Evolutionary conservation across 2,888 invertebrate species (phyloP).

Genomic region (Nysson spinosus): DNA sequence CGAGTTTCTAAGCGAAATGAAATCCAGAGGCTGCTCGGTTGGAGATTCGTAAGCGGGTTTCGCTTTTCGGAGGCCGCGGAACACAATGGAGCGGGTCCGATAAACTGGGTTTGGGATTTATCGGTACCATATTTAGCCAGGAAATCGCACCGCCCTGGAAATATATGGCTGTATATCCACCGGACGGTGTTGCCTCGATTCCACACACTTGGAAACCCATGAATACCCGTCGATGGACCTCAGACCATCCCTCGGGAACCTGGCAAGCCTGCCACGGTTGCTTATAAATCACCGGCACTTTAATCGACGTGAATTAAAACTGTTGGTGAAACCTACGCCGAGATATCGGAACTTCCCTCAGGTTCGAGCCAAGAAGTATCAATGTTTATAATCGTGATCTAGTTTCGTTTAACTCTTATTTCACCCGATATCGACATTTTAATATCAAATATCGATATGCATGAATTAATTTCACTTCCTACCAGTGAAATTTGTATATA

Average conservation of each 20-base stretch:
- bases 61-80: constrained; percentile 24
- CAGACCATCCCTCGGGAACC: constrained; percentile 7
- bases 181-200: constrained; percentile 12
- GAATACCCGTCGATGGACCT: constrained; percentile 18
- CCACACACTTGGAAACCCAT: constrained; percentile 3
- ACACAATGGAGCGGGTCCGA: constrained; percentile 54
- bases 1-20: no score
- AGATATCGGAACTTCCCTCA: no score
- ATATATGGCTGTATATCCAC: constrained; percentile 34
- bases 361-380: no score
- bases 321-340: constrained; percentile 17
- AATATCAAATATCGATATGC: no score
- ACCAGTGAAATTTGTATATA: no score
- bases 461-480: no score
- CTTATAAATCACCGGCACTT: constrained; percentile 36
- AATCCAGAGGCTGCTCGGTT: background rate
- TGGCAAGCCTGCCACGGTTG: background rate
- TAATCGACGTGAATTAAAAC: constrained; percentile 45
- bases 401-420: no score
- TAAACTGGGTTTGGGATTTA: constrained; percentile 59
- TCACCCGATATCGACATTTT: no score
- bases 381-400: no score
- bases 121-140: constrained; percentile 55
- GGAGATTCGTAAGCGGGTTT: constrained; percentile 12
- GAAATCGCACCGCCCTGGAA: constrained; percentile 49